These are phyloP conservation scores for Petrolisthes manimaculis DNA, from an alignment of 2,888 invertebrate genomes.

Conservation along the genomic window DNA sequence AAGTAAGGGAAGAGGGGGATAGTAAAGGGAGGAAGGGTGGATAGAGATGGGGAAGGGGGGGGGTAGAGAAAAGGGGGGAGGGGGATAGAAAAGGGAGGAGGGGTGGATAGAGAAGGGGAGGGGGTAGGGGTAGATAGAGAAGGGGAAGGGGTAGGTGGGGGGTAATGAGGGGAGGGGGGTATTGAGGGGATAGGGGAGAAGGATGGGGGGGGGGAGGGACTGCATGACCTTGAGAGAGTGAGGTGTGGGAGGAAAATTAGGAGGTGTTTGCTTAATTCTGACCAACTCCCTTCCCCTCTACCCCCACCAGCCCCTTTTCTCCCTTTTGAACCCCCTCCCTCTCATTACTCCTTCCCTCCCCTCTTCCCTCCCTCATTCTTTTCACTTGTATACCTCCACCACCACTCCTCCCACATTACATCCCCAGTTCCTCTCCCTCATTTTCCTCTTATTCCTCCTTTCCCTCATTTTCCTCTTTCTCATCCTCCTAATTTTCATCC, in stretches of 20 bases:
- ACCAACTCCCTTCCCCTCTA: too few relatives aligned
- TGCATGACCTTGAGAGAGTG: too few relatives aligned
- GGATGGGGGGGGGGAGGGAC: neutral
- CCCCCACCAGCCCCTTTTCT: neutral
- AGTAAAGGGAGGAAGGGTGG: neutral
- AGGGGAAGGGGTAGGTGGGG: neutral
- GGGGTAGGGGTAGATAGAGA: too few relatives aligned
- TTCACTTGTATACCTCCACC: neutral
- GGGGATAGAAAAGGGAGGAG: too few relatives aligned
- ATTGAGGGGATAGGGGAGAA: neutral
- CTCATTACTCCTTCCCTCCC: neutral
- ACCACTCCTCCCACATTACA: neutral
- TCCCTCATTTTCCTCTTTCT: neutral
- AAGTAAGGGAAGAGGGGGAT: neutral
- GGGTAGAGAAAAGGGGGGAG: conserved; percentile 4
- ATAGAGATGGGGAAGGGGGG: conserved; percentile 1
- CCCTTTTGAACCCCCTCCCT: neutral
- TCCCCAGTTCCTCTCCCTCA: neutral
- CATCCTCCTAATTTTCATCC: neutral
- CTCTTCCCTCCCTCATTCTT: neutral
- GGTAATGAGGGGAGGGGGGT: too few relatives aligned
- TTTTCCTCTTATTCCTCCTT: neutral
- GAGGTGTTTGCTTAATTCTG: neutral
- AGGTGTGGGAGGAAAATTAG: neutral
- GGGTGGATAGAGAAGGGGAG: too few relatives aligned